A percentile compares a stretch with the other conserved stretches of the same genome.
Conservation (phyloP, 2,797 vertebrate species). For the Phataginus tricuspis region DNA sequence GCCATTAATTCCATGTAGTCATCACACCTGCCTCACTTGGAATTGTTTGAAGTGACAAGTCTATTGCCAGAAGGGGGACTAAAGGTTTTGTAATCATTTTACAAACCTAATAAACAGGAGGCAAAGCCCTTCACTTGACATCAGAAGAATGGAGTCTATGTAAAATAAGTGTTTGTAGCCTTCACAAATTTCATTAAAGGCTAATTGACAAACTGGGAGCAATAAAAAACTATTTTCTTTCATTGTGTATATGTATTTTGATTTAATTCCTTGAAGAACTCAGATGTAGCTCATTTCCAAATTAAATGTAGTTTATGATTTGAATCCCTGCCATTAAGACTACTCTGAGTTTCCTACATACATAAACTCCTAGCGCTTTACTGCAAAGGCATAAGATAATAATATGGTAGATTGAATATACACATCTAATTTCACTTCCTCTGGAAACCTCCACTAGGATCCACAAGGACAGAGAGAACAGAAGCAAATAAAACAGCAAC, state of each 20-base stretch:
- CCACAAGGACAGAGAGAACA: conserved; percentile 18
- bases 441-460: background rate
- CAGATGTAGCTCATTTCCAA: conserved; percentile 45
- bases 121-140: background rate
- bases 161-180: conserved; percentile 31
- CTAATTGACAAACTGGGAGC: conserved; percentile 35
- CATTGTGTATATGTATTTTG: conserved; percentile 27
- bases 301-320: conserved; percentile 64
- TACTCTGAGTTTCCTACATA: background rate
- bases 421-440: conserved; percentile 49
- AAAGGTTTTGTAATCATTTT: conserved; percentile 29
- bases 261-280: conserved; percentile 59
- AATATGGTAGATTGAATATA: conserved; percentile 37
- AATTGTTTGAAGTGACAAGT: background rate
- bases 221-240: conserved; percentile 45
- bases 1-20: background rate
- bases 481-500: conserved; percentile 31
- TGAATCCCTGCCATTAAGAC: conserved; percentile 36
- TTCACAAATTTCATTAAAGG: conserved; percentile 40
- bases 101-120: background rate
- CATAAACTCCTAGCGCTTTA: conserved; percentile 28
- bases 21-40: background rate
- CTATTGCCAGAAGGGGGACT: background rate
- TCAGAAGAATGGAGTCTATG: background rate
- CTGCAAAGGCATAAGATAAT: conserved; percentile 40